Evolutionary conservation across 2,888 invertebrate species (phyloP).

Genomic region (Thymelicus acteon): DNA sequence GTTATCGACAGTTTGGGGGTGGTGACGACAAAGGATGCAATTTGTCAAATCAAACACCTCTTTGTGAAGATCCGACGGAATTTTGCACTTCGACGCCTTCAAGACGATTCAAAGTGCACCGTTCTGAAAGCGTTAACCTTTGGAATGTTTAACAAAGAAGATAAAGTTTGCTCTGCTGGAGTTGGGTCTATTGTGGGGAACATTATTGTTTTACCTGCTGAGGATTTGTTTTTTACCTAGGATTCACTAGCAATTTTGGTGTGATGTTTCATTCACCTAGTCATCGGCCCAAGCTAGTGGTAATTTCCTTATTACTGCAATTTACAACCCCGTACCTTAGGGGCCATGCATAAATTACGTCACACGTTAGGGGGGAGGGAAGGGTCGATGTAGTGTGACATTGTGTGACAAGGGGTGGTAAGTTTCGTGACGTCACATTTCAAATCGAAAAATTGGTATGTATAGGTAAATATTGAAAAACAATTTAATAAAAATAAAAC

Average conservation of each 20-base stretch:
- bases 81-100: slow-evolving; percentile 30
- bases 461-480: too few relatives aligned
- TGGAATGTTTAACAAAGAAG: background rate
- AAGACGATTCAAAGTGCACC: slow-evolving; percentile 15
- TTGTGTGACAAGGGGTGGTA: too few relatives aligned
- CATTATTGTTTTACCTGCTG: background rate
- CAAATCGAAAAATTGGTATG: too few relatives aligned
- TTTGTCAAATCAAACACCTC: slow-evolving; percentile 76
- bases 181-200: background rate
- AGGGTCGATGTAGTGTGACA: too few relatives aligned
- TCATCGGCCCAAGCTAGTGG: too few relatives aligned
- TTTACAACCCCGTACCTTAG: too few relatives aligned
- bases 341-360: too few relatives aligned
- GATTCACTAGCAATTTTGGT: background rate
- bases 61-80: slow-evolving; percentile 23
- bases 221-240: background rate
- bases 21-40: slow-evolving; percentile 72
- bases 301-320: too few relatives aligned
- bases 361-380: too few relatives aligned
- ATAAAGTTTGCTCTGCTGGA: slow-evolving; percentile 1
- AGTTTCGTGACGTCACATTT: too few relatives aligned
- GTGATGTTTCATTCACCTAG: too few relatives aligned
- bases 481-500: too few relatives aligned
- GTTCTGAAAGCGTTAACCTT: background rate
- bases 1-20: slow-evolving; percentile 64